Percentiles rank a stretch among this genome's conserved stretches.
Conservation (phyloP, 2,797 vertebrate species). For the Nannoperca australis region DNA sequence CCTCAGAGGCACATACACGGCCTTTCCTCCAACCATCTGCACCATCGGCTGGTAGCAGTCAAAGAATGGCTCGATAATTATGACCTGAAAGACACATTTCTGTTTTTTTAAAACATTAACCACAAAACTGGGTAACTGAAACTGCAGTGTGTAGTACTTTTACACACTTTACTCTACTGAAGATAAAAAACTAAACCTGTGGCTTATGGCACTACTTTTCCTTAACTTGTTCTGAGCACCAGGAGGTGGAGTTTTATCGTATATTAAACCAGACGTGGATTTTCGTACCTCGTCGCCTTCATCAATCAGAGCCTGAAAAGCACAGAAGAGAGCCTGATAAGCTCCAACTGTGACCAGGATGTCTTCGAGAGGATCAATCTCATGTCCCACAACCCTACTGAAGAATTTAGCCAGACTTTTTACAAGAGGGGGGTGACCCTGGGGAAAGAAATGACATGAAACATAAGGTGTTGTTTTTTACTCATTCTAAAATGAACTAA, state of each 20-base stretch:
- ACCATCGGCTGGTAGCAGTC: conserved; percentile 97
- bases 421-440: conserved; percentile 93
- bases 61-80: conserved; percentile 95
- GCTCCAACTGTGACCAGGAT: conserved; percentile 95
- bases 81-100: conserved; percentile 85
- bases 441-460: conserved; percentile 14
- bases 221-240: background rate
- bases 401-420: conserved; percentile 91
- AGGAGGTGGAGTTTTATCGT: background rate
- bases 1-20: conserved; percentile 90
- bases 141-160: background rate
- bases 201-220: accelerated
- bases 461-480: background rate
- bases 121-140: background rate
- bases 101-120: background rate
- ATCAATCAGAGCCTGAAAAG: conserved; percentile 93
- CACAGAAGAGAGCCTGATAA: conserved; percentile 92
- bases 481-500: background rate
- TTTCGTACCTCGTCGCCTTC: conserved; percentile 91
- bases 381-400: conserved; percentile 86
- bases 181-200: background rate
- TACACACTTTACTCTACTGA: background rate
- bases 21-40: conserved; percentile 90
- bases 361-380: conserved; percentile 89
- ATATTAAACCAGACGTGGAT: background rate